Percentiles rank a stretch among this genome's conserved stretches.
phyloP scores from a whole-genome alignment of 1,140 invertebrate genomes.

The Chrysomallon squamiferum region DNA sequence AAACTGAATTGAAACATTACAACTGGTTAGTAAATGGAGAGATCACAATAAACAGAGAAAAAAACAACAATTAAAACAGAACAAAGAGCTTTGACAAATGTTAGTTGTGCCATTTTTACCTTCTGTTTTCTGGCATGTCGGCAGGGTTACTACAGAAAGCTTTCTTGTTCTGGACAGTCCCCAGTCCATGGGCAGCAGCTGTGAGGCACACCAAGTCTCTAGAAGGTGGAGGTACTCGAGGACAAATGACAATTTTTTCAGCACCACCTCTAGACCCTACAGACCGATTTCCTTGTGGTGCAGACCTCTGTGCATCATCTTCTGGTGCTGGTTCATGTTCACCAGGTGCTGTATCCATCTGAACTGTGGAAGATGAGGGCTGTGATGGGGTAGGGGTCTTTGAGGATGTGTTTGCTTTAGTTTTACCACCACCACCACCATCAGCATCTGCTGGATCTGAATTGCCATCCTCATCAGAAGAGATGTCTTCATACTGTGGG shows the following conservation, averaged over 20 bases:
- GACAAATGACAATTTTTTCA: constrained; percentile 14
- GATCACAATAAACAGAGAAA: too few relatives aligned
- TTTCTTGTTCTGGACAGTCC: constrained; percentile 18
- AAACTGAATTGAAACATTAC: too few relatives aligned
- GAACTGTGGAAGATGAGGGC: not conserved
- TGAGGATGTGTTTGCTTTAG: not conserved
- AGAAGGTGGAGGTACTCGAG: constrained; percentile 26
- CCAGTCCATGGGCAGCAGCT: constrained; percentile 21
- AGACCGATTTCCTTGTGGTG: not conserved
- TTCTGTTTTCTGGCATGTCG: constrained; percentile 44
- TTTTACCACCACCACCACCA: not conserved
- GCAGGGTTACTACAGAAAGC: constrained; percentile 46
- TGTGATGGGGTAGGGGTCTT: not conserved
- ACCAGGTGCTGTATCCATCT: not conserved
- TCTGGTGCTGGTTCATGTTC: not conserved
- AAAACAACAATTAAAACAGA: too few relatives aligned
- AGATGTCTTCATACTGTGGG: constrained; percentile 1
- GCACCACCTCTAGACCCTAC: not conserved
- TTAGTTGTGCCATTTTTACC: too few relatives aligned
- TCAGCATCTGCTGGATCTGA: not conserved
- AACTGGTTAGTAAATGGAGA: too few relatives aligned
- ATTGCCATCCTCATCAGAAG: not conserved
- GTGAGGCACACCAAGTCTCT: constrained; percentile 20
- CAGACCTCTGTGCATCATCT: not conserved
- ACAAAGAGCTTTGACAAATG: too few relatives aligned